Base-by-base conservation (phyloP, 2,113 vertebrate genomes). In the Aphelocoma coerulescens region DNA sequence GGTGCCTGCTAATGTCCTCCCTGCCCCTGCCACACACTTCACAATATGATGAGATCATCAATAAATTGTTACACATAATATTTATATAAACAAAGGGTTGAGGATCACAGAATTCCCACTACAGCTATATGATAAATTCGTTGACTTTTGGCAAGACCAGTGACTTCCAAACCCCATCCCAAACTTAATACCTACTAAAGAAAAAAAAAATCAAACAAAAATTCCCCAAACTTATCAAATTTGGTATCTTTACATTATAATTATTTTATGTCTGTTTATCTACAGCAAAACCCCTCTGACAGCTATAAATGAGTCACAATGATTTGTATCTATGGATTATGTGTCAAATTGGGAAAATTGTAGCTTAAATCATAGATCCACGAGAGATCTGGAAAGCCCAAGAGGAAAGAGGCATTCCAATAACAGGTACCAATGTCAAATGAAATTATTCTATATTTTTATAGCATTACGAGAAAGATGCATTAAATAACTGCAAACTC, bases 261-360 rank as follows among this genome's bases (percentile, higher is more conserved):
- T 94, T 96, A 97, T 96, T 96, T 96, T 71, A 80, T 46, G 62
- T 49, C 77, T 96, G 82, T 95, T 98, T 97, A 97, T 88, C 93
- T 76, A 91, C 74, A 92, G 77, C 39, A 83, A 96, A 84, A 41
- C 27, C 71, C 43, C 48, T 66, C 6, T 89, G 85, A 88, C 75
- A 92, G 80, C 65, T 92, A 27, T 66, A 93, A 91, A 85, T 26
- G n/a, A 61, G 22, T 26, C 89, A 48, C 20, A 77, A 33, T 92
- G 79, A 98, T 97, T 97, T 98, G 68, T 97, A 91, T 93, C 92
- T 95, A 96, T 96, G 92, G 97, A 98, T 98, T 97, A 95, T 13
- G 7, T 93, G 95, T 97, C 97, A 97, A 59, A 87, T 67, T 55
- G 93, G 89, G 97, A 97, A 95, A 97, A 96, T 43, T 75, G 72